phyloP scores from a whole-genome alignment of 2,797 vertebrate genomes.

The Apogon talboti region DNA sequence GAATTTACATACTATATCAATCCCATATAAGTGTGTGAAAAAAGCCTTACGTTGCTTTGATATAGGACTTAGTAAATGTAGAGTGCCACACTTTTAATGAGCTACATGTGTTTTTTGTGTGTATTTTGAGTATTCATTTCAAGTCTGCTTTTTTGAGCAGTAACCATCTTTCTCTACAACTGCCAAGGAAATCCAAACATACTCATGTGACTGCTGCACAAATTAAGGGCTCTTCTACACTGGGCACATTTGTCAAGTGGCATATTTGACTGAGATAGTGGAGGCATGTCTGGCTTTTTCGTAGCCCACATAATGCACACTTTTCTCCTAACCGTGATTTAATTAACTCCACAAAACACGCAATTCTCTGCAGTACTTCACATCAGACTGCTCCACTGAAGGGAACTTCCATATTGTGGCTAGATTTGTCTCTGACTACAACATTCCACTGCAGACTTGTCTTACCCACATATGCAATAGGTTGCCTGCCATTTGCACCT shows the following conservation, averaged over 20 bases:
- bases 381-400: conserved; percentile 5
- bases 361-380: conserved; percentile 9
- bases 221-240: conserved; percentile 2
- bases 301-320: conserved; percentile 30
- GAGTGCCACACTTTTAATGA: conserved; percentile 2
- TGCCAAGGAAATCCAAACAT: conserved; percentile 32
- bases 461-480: not conserved
- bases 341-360: conserved; percentile 43
- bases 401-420: conserved; percentile 5
- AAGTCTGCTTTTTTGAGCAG: conserved; percentile 22
- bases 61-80: too few relatives aligned
- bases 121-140: conserved; percentile 2
- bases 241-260: not conserved
- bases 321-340: conserved; percentile 45
- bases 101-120: conserved; percentile 10
- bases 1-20: not conserved
- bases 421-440: not conserved
- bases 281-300: conserved; percentile 54
- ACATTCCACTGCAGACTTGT: too few relatives aligned
- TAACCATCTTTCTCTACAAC: conserved; percentile 1
- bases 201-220: conserved; percentile 20
- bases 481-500: not conserved
- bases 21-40: not conserved
- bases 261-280: conserved; percentile 21
- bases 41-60: not conserved